Conservation (phyloP, 2,888 invertebrate species). For the Cecidostiba fungosa region DNA sequence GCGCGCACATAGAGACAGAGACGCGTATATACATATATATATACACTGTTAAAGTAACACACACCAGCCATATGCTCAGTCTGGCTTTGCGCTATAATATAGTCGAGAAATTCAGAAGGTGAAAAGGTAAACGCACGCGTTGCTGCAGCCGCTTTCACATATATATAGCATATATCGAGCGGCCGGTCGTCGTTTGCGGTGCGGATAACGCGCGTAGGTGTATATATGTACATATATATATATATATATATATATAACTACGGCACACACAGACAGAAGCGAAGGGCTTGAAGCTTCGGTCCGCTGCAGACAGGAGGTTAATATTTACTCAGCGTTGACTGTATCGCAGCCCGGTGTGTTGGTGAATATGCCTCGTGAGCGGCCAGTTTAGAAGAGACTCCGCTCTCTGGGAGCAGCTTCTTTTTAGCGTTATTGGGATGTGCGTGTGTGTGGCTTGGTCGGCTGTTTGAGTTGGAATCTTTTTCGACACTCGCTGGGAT, state of each 20-base stretch:
- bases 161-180: neutral
- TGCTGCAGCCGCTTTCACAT: neutral
- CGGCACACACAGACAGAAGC: neutral
- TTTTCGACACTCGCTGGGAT: slow-evolving; percentile 5
- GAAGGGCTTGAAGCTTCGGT: slow-evolving; percentile 19
- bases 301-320: slow-evolving; percentile 57
- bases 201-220: neutral
- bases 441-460: too few species aligned
- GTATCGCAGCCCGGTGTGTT: slow-evolving; percentile 25
- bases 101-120: slow-evolving; percentile 31
- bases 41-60: too few species aligned
- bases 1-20: neutral
- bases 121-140: slow-evolving; percentile 16
- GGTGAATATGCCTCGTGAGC: slow-evolving; percentile 15
- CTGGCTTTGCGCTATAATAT: neutral
- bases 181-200: too few species aligned
- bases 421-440: neutral
- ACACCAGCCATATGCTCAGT: neutral
- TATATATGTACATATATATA: neutral
- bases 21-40: too few species aligned
- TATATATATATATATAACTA: neutral
- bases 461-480: neutral
- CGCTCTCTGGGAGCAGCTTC: neutral
- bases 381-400: neutral
- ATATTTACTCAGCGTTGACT: slow-evolving; percentile 61